These are phyloP conservation scores for Microtus oregoni DNA, from an alignment of 2,113 vertebrate genomes.

Conservation along the genomic window DNA sequence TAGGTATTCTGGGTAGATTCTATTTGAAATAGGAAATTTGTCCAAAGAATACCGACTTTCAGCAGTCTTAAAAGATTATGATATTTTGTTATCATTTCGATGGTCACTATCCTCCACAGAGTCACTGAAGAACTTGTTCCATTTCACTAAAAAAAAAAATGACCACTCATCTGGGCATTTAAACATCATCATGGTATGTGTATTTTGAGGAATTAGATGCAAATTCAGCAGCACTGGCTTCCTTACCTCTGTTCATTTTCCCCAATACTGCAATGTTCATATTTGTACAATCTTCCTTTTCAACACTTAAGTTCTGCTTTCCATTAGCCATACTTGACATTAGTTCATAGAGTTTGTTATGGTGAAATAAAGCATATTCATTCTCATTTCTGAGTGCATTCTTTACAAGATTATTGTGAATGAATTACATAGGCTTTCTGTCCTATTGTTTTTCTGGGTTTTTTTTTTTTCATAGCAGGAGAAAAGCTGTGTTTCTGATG, in stretches of 20 bases:
- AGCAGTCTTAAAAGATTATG: slow-evolving; percentile 62
- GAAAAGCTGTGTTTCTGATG: slow-evolving; percentile 42
- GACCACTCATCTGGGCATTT: slow-evolving; percentile 78
- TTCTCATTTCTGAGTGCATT: slow-evolving; percentile 77
- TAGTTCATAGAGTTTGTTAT: slow-evolving; percentile 92
- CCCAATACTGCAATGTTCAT: slow-evolving; percentile 84
- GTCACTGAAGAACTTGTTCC: slow-evolving; percentile 76
- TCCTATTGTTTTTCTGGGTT: slow-evolving; percentile 26
- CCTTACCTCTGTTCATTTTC: slow-evolving; percentile 74
- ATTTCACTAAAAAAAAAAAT: slow-evolving; percentile 73
- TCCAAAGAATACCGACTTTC: slow-evolving; percentile 59
- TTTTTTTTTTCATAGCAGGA: slow-evolving; percentile 15
- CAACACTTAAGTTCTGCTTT: slow-evolving; percentile 85
- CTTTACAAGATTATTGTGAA: slow-evolving; percentile 59
- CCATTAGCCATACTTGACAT: slow-evolving; percentile 85
- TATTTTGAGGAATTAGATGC: slow-evolving; percentile 76
- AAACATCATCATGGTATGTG: slow-evolving; percentile 77
- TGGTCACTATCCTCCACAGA: slow-evolving; percentile 64
- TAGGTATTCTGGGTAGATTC: slow-evolving; percentile 79
- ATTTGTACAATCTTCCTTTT: slow-evolving; percentile 87
- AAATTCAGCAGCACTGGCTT: slow-evolving; percentile 72
- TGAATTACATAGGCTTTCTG: neutral
- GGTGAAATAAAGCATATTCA: slow-evolving; percentile 89
- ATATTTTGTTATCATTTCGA: slow-evolving; percentile 39
- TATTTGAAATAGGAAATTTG: slow-evolving; percentile 66